A percentile compares a stretch with the other conserved stretches of the same genome.
Conservation (phyloP, 2,888 invertebrate species). For the Reticulitermes lucifugus region DNA sequence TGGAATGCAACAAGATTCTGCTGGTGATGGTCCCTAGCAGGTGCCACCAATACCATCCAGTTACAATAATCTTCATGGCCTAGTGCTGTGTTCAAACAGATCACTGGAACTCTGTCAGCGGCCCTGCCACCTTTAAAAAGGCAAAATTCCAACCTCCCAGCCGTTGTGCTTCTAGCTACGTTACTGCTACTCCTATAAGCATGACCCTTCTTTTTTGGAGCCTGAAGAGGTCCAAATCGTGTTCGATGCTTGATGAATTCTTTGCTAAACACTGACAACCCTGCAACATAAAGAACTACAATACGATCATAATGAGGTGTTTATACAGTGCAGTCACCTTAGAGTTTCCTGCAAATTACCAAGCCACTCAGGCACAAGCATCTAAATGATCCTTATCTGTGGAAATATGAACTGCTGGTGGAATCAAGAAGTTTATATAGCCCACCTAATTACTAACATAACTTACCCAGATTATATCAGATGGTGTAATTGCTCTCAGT, state of each 20-base stretch:
- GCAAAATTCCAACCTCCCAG: slow-evolving; percentile 22
- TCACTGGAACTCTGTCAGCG: slow-evolving; percentile 7
- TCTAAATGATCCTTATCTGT: too few relatives aligned
- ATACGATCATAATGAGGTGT: too few relatives aligned
- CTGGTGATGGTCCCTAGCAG: slow-evolving; percentile 43
- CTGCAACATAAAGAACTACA: slow-evolving; percentile 9
- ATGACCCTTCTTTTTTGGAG: slow-evolving; percentile 37
- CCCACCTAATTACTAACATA: too few relatives aligned
- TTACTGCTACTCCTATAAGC: neutral
- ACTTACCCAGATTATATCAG: too few relatives aligned
- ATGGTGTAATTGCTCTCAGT: too few relatives aligned
- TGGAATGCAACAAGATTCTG: slow-evolving; percentile 52
- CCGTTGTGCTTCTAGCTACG: neutral
- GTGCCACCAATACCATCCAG: slow-evolving; percentile 52
- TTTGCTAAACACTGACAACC: slow-evolving; percentile 46
- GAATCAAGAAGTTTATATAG: too few relatives aligned
- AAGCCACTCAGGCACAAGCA: too few relatives aligned
- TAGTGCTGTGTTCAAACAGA: slow-evolving; percentile 44
- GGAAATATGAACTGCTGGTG: too few relatives aligned
- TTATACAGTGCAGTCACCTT: too few relatives aligned
- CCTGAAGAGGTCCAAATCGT: slow-evolving; percentile 50
- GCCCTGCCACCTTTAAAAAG: slow-evolving; percentile 42
- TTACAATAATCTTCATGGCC: slow-evolving; percentile 49
- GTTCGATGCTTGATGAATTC: slow-evolving; percentile 47
- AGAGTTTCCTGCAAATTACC: too few relatives aligned